phyloP scores from a whole-genome alignment of 92 coral and sea anemone genomes.

The Hydrozoanthus gracilis region DNA sequence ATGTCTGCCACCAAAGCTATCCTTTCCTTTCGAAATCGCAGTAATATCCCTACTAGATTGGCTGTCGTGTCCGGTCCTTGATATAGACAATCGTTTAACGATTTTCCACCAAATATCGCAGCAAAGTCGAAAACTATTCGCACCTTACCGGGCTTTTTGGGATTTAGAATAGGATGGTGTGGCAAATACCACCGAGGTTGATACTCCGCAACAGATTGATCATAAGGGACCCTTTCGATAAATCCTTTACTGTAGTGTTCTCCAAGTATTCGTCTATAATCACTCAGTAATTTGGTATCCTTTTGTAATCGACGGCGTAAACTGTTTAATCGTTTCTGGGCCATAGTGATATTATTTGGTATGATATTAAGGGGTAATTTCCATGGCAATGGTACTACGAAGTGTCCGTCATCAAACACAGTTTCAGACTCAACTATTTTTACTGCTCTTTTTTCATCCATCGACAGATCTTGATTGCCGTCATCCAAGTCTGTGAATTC shows the following conservation, averaged over 20 bases:
- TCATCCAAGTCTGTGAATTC: neutral
- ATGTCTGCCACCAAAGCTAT: slow-evolving; percentile 2
- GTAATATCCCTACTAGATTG: neutral
- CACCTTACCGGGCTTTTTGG: too few species aligned
- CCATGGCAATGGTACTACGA: slow-evolving; percentile 65
- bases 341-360: slow-evolving; percentile 58
- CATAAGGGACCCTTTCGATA: slow-evolving; percentile 3
- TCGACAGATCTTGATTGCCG: slow-evolving; percentile 13
- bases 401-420: slow-evolving; percentile 53
- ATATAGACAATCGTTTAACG: neutral
- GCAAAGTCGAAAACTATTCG: too few species aligned
- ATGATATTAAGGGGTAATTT: slow-evolving; percentile 30
- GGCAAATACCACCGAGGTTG: too few species aligned
- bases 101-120: neutral
- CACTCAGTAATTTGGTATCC: neutral
- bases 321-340: slow-evolving; percentile 50
- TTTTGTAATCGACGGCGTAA: too few species aligned
- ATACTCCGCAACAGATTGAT: slow-evolving; percentile 11
- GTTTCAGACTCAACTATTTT: slow-evolving; percentile 50
- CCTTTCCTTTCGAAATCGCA: slow-evolving; percentile 8
- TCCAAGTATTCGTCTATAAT: neutral
- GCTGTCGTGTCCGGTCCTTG: slow-evolving; percentile 7
- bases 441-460: slow-evolving; percentile 53
- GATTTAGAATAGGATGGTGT: too few species aligned
- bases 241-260: neutral